phyloP scores from a whole-genome alignment of 2,113 vertebrate species.

The Trachemys scripta region DNA sequence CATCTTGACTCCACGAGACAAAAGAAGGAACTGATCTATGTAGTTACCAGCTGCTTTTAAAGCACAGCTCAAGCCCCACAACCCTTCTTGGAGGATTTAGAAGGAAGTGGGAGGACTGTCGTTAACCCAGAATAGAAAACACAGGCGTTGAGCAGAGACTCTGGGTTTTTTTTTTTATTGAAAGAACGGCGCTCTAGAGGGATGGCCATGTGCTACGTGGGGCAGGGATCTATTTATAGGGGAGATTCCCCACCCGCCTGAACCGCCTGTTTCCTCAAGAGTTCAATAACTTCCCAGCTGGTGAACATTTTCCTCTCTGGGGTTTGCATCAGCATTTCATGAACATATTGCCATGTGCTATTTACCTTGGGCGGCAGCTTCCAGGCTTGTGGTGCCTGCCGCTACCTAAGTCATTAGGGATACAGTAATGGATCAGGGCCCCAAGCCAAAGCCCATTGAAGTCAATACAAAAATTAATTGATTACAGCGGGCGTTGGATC shows the following conservation, averaged over 20 bases:
- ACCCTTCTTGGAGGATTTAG: background rate
- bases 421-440: background rate
- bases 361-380: background rate
- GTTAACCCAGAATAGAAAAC: background rate
- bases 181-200: background rate
- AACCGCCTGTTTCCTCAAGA: background rate
- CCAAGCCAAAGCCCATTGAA: background rate
- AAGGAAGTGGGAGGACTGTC: background rate
- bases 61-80: background rate
- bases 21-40: background rate
- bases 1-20: background rate
- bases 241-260: background rate
- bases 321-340: background rate
- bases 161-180: background rate
- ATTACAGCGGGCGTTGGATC: background rate
- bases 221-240: background rate
- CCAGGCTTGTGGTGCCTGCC: background rate
- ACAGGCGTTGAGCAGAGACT: background rate
- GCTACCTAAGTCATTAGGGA: background rate
- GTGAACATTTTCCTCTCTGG: background rate
- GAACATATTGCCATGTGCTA: background rate
- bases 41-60: background rate
- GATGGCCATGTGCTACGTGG: background rate
- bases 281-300: background rate
- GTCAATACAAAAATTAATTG: background rate